phyloP scores from a whole-genome alignment of 2,797 vertebrate genomes.

The Toxotes lorentzi region DNA sequence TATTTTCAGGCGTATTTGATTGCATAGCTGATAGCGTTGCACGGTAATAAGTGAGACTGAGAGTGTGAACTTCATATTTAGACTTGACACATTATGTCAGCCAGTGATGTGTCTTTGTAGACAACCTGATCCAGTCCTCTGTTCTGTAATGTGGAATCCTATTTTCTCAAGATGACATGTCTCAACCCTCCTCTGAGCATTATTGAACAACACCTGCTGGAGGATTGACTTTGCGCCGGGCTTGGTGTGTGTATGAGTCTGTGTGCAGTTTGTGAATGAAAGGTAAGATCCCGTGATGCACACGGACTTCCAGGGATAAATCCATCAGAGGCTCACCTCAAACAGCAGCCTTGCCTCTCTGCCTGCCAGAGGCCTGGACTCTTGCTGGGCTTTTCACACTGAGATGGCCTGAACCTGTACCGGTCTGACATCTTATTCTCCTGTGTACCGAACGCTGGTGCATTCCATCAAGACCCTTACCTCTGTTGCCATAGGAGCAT shows the following conservation, averaged over 20 bases:
- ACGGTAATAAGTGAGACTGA: constrained; percentile 41
- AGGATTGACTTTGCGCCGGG: constrained; percentile 69
- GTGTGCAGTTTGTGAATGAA: constrained; percentile 29
- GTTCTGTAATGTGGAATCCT: constrained; percentile 48
- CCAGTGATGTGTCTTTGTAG: constrained; percentile 41
- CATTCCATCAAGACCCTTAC: constrained; percentile 39
- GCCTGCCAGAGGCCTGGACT: constrained; percentile 41
- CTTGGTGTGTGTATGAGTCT: background rate
- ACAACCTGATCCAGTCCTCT: constrained; percentile 40
- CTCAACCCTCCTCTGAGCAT: constrained; percentile 45
- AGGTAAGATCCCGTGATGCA: constrained; percentile 41
- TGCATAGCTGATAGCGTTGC: constrained; percentile 48
- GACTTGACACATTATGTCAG: constrained; percentile 40
- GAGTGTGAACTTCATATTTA: constrained; percentile 44
- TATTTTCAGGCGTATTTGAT: constrained; percentile 35
- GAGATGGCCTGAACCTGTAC: constrained; percentile 60
- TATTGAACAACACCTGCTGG: constrained; percentile 51
- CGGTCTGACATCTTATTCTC: constrained; percentile 61
- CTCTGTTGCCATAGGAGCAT: constrained; percentile 51
- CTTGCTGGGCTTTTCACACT: constrained; percentile 53
- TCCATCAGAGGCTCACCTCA: constrained; percentile 54
- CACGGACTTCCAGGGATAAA: constrained; percentile 40
- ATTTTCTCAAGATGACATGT: constrained; percentile 63
- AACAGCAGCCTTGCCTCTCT: constrained; percentile 38
- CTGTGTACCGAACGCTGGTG: constrained; percentile 21